A percentile compares a stretch with the other conserved stretches of the same genome.
Evolutionary conservation across 2,113 vertebrate species (phyloP).

Genomic region (Zapornia atra): DNA sequence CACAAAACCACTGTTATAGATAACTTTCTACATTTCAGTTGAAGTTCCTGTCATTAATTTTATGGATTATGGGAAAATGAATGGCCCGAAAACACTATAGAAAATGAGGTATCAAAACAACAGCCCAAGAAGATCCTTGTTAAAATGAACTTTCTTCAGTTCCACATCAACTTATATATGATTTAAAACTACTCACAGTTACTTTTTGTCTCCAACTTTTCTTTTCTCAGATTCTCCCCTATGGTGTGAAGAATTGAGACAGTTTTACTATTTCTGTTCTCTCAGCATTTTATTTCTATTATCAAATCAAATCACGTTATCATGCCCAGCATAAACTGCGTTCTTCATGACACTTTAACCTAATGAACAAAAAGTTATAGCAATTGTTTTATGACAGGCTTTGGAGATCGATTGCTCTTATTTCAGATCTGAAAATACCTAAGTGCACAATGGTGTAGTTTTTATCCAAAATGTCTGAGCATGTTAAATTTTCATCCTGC

Average conservation of each 20-base stretch:
- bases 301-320: not conserved
- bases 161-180: not conserved
- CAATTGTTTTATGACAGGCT: too few relatives aligned
- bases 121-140: not conserved
- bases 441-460: not conserved
- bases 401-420: not conserved
- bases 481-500: not conserved
- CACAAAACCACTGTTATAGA: not conserved
- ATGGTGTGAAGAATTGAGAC: not conserved
- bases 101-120: not conserved
- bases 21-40: not conserved
- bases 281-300: not conserved
- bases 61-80: not conserved
- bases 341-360: not conserved
- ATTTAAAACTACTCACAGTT: not conserved
- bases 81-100: not conserved
- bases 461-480: not conserved
- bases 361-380: not conserved
- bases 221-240: not conserved
- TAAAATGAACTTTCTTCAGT: not conserved
- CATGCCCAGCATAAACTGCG: too few relatives aligned
- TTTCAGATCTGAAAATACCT: not conserved
- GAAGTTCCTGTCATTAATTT: not conserved
- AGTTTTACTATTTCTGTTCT: not conserved
- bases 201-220: fast-evolving